Percentiles rank a stretch among this genome's conserved stretches.
phyloP scores from a whole-genome alignment of 2,888 invertebrate species.

The Tipula helvola region DNA sequence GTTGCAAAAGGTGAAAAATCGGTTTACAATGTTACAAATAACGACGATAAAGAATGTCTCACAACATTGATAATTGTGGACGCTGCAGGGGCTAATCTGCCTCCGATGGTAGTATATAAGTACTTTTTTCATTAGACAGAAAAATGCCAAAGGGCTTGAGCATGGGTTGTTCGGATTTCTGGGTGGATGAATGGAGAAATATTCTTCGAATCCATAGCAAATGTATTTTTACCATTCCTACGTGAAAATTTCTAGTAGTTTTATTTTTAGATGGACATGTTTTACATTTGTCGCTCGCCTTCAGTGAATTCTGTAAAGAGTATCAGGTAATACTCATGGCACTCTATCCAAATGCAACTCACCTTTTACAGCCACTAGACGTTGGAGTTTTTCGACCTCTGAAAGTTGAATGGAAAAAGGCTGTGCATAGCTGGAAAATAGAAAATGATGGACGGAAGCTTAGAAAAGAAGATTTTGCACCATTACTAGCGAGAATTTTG shows the following conservation, averaged over 20 bases:
- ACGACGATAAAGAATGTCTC: background rate
- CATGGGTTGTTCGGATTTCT: conserved; percentile 28
- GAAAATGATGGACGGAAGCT: conserved; percentile 14
- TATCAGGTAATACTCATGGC: conserved; percentile 27
- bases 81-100: background rate
- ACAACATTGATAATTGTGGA: background rate
- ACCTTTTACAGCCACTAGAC: too few relatives aligned
- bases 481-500: background rate
- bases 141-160: conserved; percentile 22
- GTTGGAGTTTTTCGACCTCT: conserved; percentile 27
- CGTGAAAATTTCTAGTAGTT: conserved; percentile 25
- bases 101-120: background rate
- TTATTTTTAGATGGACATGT: conserved; percentile 31
- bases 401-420: conserved; percentile 24
- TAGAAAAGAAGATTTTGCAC: background rate
- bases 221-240: conserved; percentile 29
- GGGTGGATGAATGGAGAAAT: conserved; percentile 33
- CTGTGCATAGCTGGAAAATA: conserved; percentile 21
- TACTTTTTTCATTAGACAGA: background rate
- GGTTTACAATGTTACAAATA: background rate
- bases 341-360: conserved; percentile 29
- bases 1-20: background rate
- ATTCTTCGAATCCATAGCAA: conserved; percentile 30
- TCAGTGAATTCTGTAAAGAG: conserved; percentile 29
- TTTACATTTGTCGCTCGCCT: conserved; percentile 27